Conservation (phyloP, 1,140 invertebrate species). For the Caerostris darwini region DNA sequence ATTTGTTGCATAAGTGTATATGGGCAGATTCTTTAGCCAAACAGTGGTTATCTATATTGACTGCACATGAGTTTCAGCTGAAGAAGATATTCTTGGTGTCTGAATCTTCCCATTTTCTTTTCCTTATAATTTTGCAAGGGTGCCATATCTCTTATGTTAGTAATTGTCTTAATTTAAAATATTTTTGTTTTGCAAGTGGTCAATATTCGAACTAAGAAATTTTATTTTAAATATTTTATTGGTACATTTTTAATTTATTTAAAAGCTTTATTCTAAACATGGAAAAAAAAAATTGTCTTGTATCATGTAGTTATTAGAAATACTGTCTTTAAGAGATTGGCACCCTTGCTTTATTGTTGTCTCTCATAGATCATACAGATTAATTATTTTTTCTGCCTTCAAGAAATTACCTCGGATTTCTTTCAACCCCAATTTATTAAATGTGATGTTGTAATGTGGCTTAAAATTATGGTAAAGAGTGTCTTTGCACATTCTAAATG, state of each 20-base stretch:
- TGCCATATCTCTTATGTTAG: conserved; percentile 27
- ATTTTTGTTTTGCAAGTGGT: not conserved
- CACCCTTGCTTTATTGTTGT: conserved; percentile 35
- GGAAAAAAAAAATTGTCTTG: no score
- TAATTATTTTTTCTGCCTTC: conserved; percentile 55
- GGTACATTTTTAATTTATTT: no score
- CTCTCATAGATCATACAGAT: conserved; percentile 12
- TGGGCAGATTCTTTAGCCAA: conserved; percentile 75
- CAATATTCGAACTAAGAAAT: not conserved
- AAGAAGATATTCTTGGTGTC: conserved; percentile 56
- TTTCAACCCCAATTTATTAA: conserved; percentile 41
- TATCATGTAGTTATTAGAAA: no score
- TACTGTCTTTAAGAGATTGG: not conserved
- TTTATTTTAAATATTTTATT: no score
- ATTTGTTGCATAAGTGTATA: conserved; percentile 56
- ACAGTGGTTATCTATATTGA: conserved; percentile 75
- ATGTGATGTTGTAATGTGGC: conserved; percentile 71
- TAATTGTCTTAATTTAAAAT: not conserved
- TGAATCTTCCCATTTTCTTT: not conserved
- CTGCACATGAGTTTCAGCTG: conserved; percentile 67
- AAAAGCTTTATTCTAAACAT: no score
- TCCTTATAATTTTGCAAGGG: conserved; percentile 20
- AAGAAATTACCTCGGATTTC: conserved; percentile 64
- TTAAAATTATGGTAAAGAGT: conserved; percentile 61
- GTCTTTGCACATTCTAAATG: conserved; percentile 64